Evolutionary conservation across 2,888 invertebrate species (phyloP), one percentile per base, ranked within the genome.

Genomic region (Chromoteleia sp.): DNA sequence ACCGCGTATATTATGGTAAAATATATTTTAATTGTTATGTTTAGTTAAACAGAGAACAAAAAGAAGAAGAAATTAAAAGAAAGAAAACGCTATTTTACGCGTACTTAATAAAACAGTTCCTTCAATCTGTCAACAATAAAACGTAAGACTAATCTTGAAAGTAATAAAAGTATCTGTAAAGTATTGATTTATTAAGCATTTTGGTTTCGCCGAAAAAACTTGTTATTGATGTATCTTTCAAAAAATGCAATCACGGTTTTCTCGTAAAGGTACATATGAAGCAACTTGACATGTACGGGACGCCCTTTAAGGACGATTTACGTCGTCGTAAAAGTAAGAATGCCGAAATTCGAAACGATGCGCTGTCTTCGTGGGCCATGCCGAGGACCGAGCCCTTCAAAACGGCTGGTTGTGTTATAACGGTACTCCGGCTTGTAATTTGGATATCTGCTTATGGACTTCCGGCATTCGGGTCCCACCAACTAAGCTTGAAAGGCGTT

Each of bases 391-490:
- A 61, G 81, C 81, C 81, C 78, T 73, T 80, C 78, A 61, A 83
- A 61, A 56, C 71, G 43, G 76, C 67, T 84, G 86, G 84, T 86
- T 84, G 83, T 73, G 76, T 83, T 67, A 58, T 89, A 90, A 89
- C 89, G 90, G 90, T 88, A 89, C 85, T 54, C 79, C 48, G 67
- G 81, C 83, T 85, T 85, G 87, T 87, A 89, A 89, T 89, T 89
- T 89, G 85, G 89, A 86, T 86, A 88, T 86, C 82, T 83, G 82
- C 84, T 84, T 76, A 79, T 84, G 84, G 79, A 86, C 83, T 86
- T 87, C 86, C 87, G 86, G 86, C 82, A 81, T 70, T 77, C 63
- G 30, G 45, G 73, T 43, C 77, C 50, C 68, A 45, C 59, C 54
- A 58, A 59, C 74, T 67, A 29, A 74, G 81, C 81, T 68, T 84